Evolutionary conservation across 1,140 invertebrate genomes (phyloP).

Genomic region (Diploscapter pachys): DNA sequence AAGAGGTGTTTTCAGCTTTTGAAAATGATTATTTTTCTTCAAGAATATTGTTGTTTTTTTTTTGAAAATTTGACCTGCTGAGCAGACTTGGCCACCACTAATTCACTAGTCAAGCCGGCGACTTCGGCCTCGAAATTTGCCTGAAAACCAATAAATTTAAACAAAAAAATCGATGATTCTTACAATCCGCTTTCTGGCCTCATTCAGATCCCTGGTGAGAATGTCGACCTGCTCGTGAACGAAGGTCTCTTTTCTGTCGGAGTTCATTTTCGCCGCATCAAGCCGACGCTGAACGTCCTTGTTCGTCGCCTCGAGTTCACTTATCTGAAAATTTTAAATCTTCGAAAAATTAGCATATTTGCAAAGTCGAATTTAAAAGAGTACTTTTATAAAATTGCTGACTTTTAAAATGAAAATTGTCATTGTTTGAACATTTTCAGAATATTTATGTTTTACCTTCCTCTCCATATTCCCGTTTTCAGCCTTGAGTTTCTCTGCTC

Average conservation of each 20-base stretch:
- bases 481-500: conserved; percentile 9
- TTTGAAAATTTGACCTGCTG: too few relatives aligned
- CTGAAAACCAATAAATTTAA: conserved; percentile 4
- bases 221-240: conserved; percentile 25
- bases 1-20: too few relatives aligned
- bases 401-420: neutral
- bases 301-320: conserved; percentile 15
- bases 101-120: conserved; percentile 14
- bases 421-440: neutral
- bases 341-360: neutral
- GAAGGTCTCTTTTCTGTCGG: conserved; percentile 1
- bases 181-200: conserved; percentile 12
- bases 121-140: conserved; percentile 12
- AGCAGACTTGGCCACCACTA: neutral
- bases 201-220: conserved; percentile 16
- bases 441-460: conserved; percentile 7
- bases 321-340: conserved; percentile 6
- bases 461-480: conserved; percentile 16
- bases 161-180: conserved; percentile 1
- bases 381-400: neutral
- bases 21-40: too few relatives aligned
- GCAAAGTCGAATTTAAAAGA: neutral
- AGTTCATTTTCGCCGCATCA: neutral
- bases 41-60: too few relatives aligned
- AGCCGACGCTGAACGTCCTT: conserved; percentile 6